Evolutionary conservation across 2,113 vertebrate genomes (phyloP).

Genomic region (Onychorhynchus coronatus): DNA sequence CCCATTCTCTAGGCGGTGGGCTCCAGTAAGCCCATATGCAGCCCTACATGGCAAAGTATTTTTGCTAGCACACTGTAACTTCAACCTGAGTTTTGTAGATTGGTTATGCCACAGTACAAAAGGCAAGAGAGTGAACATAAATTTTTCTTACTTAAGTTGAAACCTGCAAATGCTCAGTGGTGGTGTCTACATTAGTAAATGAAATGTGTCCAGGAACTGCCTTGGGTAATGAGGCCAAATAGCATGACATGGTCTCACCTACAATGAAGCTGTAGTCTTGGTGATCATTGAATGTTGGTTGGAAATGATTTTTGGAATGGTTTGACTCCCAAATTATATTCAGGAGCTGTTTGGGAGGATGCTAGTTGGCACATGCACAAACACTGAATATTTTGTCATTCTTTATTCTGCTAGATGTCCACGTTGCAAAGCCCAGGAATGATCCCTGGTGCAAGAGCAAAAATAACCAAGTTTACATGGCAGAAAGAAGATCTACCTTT

Average conservation of each 20-base stretch:
- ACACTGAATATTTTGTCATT: background rate
- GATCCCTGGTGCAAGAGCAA: background rate
- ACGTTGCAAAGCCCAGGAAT: background rate
- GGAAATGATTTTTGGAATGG: background rate
- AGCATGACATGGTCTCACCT: background rate
- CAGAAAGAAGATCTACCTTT: background rate
- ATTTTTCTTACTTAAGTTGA: background rate
- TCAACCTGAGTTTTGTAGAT: background rate
- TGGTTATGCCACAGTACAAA: background rate
- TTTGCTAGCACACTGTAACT: background rate
- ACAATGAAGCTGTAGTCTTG: background rate
- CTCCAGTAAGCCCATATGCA: background rate
- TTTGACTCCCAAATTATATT: background rate
- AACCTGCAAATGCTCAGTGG: background rate
- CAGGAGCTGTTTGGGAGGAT: background rate
- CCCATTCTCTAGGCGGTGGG: background rate
- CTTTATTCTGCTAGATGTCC: background rate
- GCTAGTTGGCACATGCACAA: background rate
- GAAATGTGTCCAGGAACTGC: background rate
- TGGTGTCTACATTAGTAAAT: background rate
- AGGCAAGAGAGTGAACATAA: background rate
- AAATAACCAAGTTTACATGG: background rate
- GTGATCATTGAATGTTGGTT: background rate
- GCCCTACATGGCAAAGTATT: background rate
- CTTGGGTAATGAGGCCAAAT: background rate